Percentiles rank a stretch among this genome's conserved stretches.
These are phyloP conservation scores for Gallinago nigripennis DNA, from an alignment of 2,797 vertebrate species.

Conservation along the genomic window DNA sequence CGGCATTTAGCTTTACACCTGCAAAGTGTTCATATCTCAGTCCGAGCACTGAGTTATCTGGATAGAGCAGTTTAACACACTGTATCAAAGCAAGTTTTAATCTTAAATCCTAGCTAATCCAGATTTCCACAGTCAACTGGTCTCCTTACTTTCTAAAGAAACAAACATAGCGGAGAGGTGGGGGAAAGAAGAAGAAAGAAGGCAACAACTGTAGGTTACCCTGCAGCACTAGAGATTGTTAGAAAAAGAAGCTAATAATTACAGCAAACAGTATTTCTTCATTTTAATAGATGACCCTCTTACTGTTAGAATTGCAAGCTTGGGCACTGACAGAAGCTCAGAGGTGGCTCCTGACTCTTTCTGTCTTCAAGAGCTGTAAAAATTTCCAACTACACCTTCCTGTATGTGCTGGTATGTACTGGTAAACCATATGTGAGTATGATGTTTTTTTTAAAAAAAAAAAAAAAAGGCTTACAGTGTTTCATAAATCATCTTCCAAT, in stretches of 20 bases:
- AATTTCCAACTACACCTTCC: neutral
- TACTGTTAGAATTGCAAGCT: neutral
- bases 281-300: neutral
- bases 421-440: fast-evolving
- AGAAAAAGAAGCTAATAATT: neutral
- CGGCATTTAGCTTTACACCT: neutral
- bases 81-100: neutral
- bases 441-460: no score
- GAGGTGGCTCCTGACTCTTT: neutral
- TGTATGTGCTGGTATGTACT: neutral
- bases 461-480: neutral
- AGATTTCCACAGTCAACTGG: neutral
- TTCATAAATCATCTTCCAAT: neutral
- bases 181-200: neutral
- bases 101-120: neutral
- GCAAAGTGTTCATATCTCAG: neutral
- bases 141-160: neutral
- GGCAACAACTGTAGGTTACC: neutral
- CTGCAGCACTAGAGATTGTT: fast-evolving
- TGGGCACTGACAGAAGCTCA: neutral
- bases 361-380: neutral
- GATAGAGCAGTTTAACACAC: neutral
- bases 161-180: fast-evolving
- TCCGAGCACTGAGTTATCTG: neutral
- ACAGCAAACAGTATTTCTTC: neutral